Evolutionary conservation across 2,113 vertebrate species (phyloP).

Genomic region (Dasyornis broadbenti): DNA sequence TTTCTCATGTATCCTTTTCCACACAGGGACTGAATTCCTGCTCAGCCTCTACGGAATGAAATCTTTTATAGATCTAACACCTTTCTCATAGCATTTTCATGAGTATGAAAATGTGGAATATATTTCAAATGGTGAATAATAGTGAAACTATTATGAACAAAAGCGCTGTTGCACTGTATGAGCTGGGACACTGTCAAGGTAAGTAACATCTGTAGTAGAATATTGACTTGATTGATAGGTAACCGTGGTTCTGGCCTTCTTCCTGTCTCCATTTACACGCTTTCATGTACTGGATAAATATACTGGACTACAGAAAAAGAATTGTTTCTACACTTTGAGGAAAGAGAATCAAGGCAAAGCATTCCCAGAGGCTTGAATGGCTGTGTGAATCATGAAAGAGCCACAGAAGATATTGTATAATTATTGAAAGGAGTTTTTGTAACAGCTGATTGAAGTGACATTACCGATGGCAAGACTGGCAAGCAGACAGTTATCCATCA

Average conservation of each 20-base stretch:
- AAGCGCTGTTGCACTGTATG: not conserved
- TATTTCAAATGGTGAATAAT: not conserved
- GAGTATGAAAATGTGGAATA: not conserved
- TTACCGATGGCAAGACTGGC: not conserved
- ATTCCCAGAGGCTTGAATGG: not conserved
- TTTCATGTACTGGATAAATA: slow-evolving; percentile 1
- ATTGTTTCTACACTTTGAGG: not conserved
- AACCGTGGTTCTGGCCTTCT: slow-evolving; percentile 6
- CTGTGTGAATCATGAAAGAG: not conserved
- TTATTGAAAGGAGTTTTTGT: not conserved
- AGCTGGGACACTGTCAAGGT: not conserved
- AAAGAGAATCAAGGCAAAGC: not conserved
- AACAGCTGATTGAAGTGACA: not conserved
- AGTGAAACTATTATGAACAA: not conserved
- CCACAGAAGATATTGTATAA: not conserved
- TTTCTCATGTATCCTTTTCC: not conserved
- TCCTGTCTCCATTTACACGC: not conserved
- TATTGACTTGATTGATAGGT: not conserved
- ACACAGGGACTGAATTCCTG: not conserved
- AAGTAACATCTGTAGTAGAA: not conserved
- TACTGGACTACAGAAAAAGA: not conserved
- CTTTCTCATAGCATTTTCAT: not conserved
- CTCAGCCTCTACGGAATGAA: not conserved
- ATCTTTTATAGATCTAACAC: not conserved
- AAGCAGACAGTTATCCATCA: not conserved